Evolutionary conservation across 2,797 vertebrate species (phyloP).

Genomic region (Alca torda): DNA sequence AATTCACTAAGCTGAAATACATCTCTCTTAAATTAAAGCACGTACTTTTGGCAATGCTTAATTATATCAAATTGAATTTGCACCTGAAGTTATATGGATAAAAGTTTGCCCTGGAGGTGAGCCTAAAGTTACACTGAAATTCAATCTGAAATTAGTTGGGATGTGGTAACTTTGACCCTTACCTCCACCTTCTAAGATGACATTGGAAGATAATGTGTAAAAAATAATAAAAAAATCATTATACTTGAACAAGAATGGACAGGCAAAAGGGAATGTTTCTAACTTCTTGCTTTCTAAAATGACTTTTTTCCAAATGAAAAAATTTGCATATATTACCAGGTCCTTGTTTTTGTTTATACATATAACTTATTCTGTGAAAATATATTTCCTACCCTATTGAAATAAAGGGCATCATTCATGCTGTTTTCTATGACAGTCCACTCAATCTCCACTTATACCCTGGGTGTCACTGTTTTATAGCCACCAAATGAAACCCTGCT

Average conservation of each 20-base stretch:
- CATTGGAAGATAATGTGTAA: background rate
- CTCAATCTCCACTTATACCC: background rate
- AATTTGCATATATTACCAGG: background rate
- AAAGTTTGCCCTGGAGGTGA: background rate
- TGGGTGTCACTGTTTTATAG: background rate
- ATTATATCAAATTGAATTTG: background rate
- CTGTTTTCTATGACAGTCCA: background rate
- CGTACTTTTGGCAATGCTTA: background rate
- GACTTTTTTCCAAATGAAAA: background rate
- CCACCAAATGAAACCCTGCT: background rate
- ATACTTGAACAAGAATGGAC: background rate
- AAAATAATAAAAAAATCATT: background rate
- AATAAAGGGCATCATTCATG: background rate
- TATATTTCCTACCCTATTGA: background rate
- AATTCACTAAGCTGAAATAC: background rate
- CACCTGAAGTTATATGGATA: background rate
- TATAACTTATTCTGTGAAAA: background rate
- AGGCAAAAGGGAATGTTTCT: background rate
- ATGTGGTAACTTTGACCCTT: background rate
- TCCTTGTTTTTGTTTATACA: background rate
- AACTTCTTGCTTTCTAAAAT: background rate
- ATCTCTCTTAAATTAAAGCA: background rate
- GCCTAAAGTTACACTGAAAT: background rate
- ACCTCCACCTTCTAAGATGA: background rate
- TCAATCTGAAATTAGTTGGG: background rate